Evolutionary conservation across 2,888 invertebrate genomes (phyloP).

Genomic region (Lacanobia wlatinum): DNA sequence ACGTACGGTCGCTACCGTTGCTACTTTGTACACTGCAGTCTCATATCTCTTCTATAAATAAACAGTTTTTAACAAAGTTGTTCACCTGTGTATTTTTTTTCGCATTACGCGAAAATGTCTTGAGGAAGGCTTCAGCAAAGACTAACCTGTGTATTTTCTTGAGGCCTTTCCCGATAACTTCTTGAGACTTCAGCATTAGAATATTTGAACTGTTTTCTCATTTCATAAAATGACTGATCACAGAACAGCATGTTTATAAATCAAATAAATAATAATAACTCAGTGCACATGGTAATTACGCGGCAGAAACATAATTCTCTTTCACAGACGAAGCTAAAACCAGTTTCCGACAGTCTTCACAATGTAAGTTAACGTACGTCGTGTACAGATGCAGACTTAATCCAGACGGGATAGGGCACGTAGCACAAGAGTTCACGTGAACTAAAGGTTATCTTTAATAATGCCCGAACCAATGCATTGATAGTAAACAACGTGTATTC

Average conservation of each 20-base stretch:
- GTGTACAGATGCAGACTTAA: constrained; percentile 33
- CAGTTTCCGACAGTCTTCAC: background rate
- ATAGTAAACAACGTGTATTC: constrained; percentile 2
- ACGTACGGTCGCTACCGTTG: background rate
- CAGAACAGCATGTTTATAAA: background rate
- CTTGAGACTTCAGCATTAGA: background rate
- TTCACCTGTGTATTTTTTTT: background rate
- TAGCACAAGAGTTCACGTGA: constrained; percentile 18
- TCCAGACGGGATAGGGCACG: constrained; percentile 35
- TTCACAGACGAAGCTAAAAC: background rate
- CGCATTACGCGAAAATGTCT: background rate
- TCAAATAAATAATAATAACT: background rate
- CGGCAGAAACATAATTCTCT: background rate
- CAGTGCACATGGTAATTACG: background rate
- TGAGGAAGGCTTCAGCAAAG: background rate
- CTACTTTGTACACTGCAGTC: constrained; percentile 6
- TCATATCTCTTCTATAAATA: constrained; percentile 9
- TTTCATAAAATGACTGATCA: background rate
- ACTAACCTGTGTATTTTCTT: background rate
- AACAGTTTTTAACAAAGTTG: background rate
- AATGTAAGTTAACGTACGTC: background rate
- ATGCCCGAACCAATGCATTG: background rate
- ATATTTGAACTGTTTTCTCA: background rate
- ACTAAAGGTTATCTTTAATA: constrained; percentile 42
- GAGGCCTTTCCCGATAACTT: background rate